Evolutionary conservation across 2,888 invertebrate genomes (phyloP).

Genomic region (Hypsopygia costalis): DNA sequence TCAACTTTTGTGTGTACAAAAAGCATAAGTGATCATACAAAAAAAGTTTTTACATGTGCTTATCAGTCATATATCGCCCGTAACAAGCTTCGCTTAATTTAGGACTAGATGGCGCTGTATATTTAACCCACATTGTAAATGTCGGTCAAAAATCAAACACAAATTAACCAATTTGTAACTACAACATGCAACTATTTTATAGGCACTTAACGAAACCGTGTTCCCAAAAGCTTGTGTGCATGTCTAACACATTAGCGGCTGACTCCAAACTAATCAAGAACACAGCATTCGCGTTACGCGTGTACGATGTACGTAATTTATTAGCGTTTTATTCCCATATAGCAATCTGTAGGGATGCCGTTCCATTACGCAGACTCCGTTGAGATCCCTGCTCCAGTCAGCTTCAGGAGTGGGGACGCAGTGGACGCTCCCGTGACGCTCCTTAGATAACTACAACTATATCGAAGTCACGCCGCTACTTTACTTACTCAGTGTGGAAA

Average conservation of each 20-base stretch:
- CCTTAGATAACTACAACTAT: slow-evolving; percentile 33
- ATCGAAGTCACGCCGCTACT: slow-evolving; percentile 26
- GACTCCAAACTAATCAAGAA: slow-evolving; percentile 77
- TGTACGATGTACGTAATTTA: slow-evolving; percentile 77
- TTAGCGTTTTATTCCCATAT: slow-evolving; percentile 78
- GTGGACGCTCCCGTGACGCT: slow-evolving; percentile 50
- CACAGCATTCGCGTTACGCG: slow-evolving; percentile 66
- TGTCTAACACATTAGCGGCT: slow-evolving; percentile 64
- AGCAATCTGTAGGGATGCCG: slow-evolving; percentile 76
- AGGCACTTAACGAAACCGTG: background rate
- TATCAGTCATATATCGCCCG: too few relatives aligned
- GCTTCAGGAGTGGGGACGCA: slow-evolving; percentile 57
- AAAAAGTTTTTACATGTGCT: too few relatives aligned
- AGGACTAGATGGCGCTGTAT: too few relatives aligned
- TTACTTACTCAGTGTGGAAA: slow-evolving; percentile 34
- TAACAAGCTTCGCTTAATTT: too few relatives aligned
- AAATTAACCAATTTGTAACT: too few relatives aligned
- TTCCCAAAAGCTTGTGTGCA: slow-evolving; percentile 25
- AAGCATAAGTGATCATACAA: too few relatives aligned
- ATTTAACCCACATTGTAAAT: too few relatives aligned
- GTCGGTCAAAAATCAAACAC: too few relatives aligned
- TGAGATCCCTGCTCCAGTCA: slow-evolving; percentile 73
- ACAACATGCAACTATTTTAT: too few relatives aligned
- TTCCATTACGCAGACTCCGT: slow-evolving; percentile 79
- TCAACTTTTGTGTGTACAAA: too few relatives aligned